Evolutionary conservation across 1,140 invertebrate species (phyloP).

Genomic region (Archegozetes longisetosus): DNA sequence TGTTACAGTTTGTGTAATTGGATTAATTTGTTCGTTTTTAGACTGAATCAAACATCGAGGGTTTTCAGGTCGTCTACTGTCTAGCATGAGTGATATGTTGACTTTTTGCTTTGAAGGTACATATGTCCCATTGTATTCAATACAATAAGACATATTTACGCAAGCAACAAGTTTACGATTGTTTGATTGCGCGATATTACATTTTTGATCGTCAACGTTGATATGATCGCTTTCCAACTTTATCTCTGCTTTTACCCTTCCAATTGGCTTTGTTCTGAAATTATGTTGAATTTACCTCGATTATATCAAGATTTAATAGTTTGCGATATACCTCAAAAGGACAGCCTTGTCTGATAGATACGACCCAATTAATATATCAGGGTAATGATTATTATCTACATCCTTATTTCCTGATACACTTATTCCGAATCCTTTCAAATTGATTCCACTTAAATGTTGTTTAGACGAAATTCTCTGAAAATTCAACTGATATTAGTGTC

Average conservation of each 20-base stretch:
- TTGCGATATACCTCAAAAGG: not conserved
- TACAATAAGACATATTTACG: not conserved
- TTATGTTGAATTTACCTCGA: no score
- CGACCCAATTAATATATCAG: constrained; percentile 13
- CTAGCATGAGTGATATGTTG: not conserved
- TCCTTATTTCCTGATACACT: constrained; percentile 6
- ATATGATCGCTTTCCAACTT: not conserved
- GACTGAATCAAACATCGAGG: not conserved
- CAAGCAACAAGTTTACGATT: not conserved
- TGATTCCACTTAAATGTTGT: not conserved
- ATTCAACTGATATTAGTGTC: no score
- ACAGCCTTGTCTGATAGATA: constrained; percentile 14
- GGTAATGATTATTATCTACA: constrained; percentile 13
- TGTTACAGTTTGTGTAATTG: not conserved
- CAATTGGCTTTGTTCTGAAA: not conserved
- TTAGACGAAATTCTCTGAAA: constrained; percentile 4
- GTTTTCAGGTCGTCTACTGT: not conserved
- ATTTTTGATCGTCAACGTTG: not conserved
- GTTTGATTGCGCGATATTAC: not conserved
- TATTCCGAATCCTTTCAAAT: constrained; percentile 12
- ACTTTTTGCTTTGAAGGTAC: not conserved
- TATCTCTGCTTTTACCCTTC: not conserved
- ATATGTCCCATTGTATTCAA: not conserved
- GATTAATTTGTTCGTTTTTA: not conserved
- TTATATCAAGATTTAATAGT: no score